These are phyloP conservation scores for Acanthococcus lagerstroemiae DNA, from an alignment of 2,888 invertebrate genomes.

Conservation along the genomic window DNA sequence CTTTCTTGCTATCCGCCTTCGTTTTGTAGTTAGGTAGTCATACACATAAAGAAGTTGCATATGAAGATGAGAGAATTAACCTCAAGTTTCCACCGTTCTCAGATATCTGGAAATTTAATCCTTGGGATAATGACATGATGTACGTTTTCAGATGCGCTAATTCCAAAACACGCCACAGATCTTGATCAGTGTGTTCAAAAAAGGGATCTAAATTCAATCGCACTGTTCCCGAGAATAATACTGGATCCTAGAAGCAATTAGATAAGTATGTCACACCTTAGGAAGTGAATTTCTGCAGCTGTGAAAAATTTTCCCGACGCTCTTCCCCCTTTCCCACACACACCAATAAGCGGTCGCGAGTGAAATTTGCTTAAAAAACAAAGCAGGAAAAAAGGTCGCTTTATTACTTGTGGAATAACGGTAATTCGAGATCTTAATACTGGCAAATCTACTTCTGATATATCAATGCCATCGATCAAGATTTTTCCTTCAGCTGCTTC, in stretches of 20 bases:
- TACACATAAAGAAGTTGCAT: no score
- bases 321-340: no score
- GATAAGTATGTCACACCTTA: no score
- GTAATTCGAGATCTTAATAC: background rate
- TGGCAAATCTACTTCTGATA: conserved; percentile 66
- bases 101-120: conserved; percentile 69
- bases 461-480: conserved; percentile 71
- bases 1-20: no score
- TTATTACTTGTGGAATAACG: background rate
- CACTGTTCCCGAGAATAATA: conserved; percentile 83
- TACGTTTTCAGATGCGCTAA: conserved; percentile 81
- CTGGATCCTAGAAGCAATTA: conserved; percentile 62
- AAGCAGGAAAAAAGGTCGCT: background rate
- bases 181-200: conserved; percentile 61
- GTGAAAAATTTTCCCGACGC: no score
- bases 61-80: no score
- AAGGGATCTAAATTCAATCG: conserved; percentile 91
- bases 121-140: conserved; percentile 63
- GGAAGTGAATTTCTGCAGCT: no score
- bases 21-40: no score
- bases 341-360: no score
- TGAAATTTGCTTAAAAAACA: background rate
- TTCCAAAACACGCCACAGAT: conserved; percentile 79
- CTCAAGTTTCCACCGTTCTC: conserved; percentile 81
- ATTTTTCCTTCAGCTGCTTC: conserved; percentile 74